A percentile compares a stretch with the other conserved stretches of the same genome.
Evolutionary conservation across 2,888 invertebrate genomes (phyloP).

Genomic region (Xylocampa areola): DNA sequence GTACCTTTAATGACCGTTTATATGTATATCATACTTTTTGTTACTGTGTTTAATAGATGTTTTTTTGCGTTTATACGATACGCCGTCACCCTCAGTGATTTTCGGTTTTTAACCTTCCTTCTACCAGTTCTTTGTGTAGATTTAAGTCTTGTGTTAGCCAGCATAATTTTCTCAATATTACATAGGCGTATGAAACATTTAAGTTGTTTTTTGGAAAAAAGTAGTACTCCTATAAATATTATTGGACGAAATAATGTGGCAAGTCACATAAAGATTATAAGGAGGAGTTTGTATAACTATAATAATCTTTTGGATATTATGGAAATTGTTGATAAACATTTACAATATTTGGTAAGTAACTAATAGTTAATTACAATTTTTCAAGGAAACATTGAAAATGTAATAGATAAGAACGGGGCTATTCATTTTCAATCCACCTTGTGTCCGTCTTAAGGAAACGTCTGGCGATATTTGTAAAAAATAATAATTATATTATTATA

Average conservation of each 20-base stretch:
- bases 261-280: constrained; percentile 10
- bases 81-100: too few relatives aligned
- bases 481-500: too few relatives aligned
- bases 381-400: too few relatives aligned
- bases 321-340: constrained; percentile 1
- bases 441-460: too few relatives aligned
- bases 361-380: background rate
- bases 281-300: constrained; percentile 26
- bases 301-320: constrained; percentile 25
- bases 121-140: too few relatives aligned
- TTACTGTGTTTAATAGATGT: too few relatives aligned
- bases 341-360: constrained; percentile 24
- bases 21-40: background rate
- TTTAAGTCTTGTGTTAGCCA: background rate
- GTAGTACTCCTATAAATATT: constrained; percentile 22
- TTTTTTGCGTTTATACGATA: too few relatives aligned
- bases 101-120: too few relatives aligned
- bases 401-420: too few relatives aligned
- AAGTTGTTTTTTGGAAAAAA: constrained; percentile 6
- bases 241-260: constrained; percentile 5
- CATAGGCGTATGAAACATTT: constrained; percentile 18
- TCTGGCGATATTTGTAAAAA: too few relatives aligned
- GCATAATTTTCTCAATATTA: constrained; percentile 6
- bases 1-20: background rate
- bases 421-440: too few relatives aligned